A percentile compares a stretch with the other conserved stretches of the same genome.
phyloP scores from a whole-genome alignment of 1,140 invertebrate species.

The Agraylea sexmaculata region DNA sequence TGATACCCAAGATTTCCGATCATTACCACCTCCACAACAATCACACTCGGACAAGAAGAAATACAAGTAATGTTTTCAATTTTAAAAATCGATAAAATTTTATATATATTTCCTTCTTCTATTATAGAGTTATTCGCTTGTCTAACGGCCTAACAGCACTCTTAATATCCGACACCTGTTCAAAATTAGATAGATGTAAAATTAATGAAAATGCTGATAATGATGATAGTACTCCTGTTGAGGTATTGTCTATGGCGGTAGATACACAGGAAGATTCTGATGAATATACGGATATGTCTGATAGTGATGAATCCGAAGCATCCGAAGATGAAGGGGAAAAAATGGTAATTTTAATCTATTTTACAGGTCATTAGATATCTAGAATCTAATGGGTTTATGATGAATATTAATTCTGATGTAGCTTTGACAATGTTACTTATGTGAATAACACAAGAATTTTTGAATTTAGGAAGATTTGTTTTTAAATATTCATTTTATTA shows the following conservation, averaged over 20 bases:
- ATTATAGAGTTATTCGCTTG: slow-evolving; percentile 48
- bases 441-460: too few species aligned
- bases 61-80: slow-evolving; percentile 30
- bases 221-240: slow-evolving; percentile 25
- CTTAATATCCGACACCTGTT: slow-evolving; percentile 47
- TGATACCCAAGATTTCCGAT: too few species aligned
- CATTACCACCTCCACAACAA: too few species aligned
- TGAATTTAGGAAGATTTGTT: too few species aligned
- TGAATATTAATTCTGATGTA: background rate
- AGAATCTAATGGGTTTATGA: background rate
- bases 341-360: slow-evolving; percentile 26
- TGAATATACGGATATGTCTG: slow-evolving; percentile 30
- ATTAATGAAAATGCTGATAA: slow-evolving; percentile 12
- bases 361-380: background rate
- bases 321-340: slow-evolving; percentile 30
- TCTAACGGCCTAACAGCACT: slow-evolving; percentile 56
- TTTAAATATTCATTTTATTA: too few species aligned
- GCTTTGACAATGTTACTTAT: background rate
- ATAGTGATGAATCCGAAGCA: slow-evolving; percentile 24
- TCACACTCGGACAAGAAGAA: slow-evolving; percentile 35
- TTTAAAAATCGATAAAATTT: slow-evolving; percentile 7
- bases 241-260: slow-evolving; percentile 13
- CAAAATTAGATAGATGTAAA: slow-evolving; percentile 22
- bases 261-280: slow-evolving; percentile 30
- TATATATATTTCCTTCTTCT: slow-evolving; percentile 8